A percentile compares a stretch with the other conserved stretches of the same genome.
phyloP scores from a whole-genome alignment of 2,113 vertebrate genomes.

The Gnathonemus echidnorhynchus region DNA sequence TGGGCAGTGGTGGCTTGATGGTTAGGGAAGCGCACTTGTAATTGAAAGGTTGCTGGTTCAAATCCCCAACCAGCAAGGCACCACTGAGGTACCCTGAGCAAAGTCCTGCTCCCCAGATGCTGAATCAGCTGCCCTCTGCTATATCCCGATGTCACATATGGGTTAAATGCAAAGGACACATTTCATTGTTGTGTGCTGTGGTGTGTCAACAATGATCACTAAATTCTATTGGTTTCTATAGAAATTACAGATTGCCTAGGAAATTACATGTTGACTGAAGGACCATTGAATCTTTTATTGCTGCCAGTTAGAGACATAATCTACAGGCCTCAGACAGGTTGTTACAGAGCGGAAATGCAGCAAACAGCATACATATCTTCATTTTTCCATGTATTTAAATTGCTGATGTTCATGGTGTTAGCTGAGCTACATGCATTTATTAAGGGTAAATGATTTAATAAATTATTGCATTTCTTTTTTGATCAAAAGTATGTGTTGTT shows the following conservation, averaged over 20 bases:
- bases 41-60: too few species aligned
- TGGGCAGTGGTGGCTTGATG: too few species aligned
- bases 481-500: background rate
- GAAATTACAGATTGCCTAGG: background rate
- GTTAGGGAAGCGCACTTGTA: too few species aligned
- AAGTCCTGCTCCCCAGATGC: too few species aligned
- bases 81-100: too few species aligned
- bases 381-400: background rate
- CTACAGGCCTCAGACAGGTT: background rate
- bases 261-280: background rate
- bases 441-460: background rate
- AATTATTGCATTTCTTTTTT: background rate
- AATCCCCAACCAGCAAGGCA: too few species aligned
- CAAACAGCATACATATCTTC: background rate
- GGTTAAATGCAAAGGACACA: too few species aligned
- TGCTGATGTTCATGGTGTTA: background rate
- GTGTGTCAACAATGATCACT: too few species aligned
- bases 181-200: too few species aligned
- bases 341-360: background rate
- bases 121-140: too few species aligned
- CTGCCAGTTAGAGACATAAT: background rate
- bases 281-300: background rate
- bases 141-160: too few species aligned
- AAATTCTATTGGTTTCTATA: background rate
- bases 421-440: background rate